Base-by-base conservation (phyloP, 2,113 vertebrate genomes). In the Blennius ocellaris region DNA sequence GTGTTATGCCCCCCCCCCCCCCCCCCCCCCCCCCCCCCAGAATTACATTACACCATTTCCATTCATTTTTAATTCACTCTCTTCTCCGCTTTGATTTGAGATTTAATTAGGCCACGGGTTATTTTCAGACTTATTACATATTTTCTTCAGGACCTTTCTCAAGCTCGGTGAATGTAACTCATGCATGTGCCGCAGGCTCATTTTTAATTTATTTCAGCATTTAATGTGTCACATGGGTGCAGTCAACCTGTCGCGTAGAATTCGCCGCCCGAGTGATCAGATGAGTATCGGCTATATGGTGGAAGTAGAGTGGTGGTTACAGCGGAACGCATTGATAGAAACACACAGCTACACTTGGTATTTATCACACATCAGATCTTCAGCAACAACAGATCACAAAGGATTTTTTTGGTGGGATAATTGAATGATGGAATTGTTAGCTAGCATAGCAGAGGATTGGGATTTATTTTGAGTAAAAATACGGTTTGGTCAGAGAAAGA, bases 21-120 rank as follows among this genome's bases (percentile, higher is more conserved):
- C 38, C 11, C 2, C 41, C 21, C 14, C 15, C 38, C 10, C 37
- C 36, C 64, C 57, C 6, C 48, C 3, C 2, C 6, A 54, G 38
- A 5, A 49, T 41, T 2, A 11, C 53, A 43, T 68, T 55, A 21
- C 45, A 44, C 50, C 21, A 8, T 82, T 72, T 52, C 38, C 49
- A 36, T 65, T 55, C 6, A 6, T 61, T 73, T 30, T 60, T 16
- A 21, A 15, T 61, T 64, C 5, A 41, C 55, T 55, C 50, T 52
- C 15, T n/a, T 16, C 37, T 78, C 39, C 17, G 47, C 12, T 52
- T 73, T 68, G 51, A 74, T 61, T 62, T 52, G 40, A 51, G 37
- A 56, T 48, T 37, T 47, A 66, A 67, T 66, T 41, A 54, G 45
- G 11, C 12, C 57, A 0, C 5, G 15, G 16, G 2, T 69, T 48